Percentiles rank a stretch among this genome's conserved stretches.
Conservation (phyloP, 2,113 vertebrate species). For the Scartelaos histophorus region DNA sequence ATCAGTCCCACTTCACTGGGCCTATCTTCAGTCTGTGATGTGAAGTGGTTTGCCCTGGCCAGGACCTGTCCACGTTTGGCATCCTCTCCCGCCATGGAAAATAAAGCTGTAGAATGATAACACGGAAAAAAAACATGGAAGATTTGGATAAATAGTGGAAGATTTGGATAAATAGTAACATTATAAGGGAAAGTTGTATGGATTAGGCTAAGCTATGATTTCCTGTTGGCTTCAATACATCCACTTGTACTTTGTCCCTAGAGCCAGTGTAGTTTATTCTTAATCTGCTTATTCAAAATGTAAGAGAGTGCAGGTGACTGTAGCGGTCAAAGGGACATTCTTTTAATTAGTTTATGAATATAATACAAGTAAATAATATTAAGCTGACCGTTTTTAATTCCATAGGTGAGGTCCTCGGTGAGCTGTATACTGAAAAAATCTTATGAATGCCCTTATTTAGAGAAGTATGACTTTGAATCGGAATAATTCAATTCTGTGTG, state of each 20-base stretch:
- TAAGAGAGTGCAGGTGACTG: conserved; percentile 47
- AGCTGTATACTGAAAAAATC: not conserved
- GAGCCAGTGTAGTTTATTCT: conserved; percentile 28
- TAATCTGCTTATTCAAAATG: conserved; percentile 45
- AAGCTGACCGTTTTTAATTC: not conserved
- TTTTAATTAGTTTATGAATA: not conserved
- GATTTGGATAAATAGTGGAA: not conserved
- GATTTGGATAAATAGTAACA: not conserved
- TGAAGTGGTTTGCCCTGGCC: conserved; percentile 31
- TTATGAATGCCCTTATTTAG: not conserved
- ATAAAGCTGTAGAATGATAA: conserved; percentile 3
- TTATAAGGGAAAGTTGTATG: not conserved
- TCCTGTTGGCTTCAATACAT: conserved; percentile 37
- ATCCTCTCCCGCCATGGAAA: conserved; percentile 29
- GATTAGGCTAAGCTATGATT: conserved; percentile 16
- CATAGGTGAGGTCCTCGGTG: not conserved
- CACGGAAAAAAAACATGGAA: not conserved
- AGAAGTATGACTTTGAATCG: not conserved
- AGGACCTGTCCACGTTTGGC: conserved; percentile 23
- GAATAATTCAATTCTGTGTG: not conserved
- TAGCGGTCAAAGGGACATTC: not conserved
- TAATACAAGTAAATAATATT: not conserved
- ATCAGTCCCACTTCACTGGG: conserved; percentile 37
- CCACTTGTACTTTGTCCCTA: conserved; percentile 22
- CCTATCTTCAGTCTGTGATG: conserved; percentile 38